Conservation (phyloP, 2,113 vertebrate species). For the Petromus typicus region DNA sequence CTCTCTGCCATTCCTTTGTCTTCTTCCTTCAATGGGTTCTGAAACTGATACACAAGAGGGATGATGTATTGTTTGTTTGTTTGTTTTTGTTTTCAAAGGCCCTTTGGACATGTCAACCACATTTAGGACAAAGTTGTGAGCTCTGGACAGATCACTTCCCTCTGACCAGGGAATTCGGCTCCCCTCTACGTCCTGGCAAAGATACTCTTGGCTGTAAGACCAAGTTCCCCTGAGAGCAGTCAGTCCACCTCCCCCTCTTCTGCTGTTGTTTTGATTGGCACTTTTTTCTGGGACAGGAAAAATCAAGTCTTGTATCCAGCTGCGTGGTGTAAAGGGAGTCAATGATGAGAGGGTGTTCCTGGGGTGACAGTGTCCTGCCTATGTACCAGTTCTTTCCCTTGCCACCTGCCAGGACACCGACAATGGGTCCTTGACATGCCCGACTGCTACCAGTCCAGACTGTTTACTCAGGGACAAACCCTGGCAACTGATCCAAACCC, state of each 20-base stretch:
- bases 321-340: not conserved
- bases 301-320: conserved; percentile 19
- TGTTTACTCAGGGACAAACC: conserved; percentile 29
- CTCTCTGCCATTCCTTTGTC: conserved; percentile 52
- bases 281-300: conserved; percentile 18
- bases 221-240: conserved; percentile 25
- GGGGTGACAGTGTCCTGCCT: conserved; percentile 20
- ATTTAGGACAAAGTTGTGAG: not conserved
- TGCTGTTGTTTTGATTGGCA: not conserved
- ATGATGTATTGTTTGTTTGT: not conserved
- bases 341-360: conserved; percentile 7
- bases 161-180: not conserved
- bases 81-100: not conserved
- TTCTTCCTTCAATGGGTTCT: not conserved
- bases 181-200: conserved; percentile 5
- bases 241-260: not conserved
- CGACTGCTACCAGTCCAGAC: conserved; percentile 25
- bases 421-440: conserved; percentile 45
- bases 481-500: not conserved
- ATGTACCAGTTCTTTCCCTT: not conserved
- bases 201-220: not conserved
- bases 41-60: not conserved
- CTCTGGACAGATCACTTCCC: not conserved
- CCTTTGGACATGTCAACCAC: not conserved
- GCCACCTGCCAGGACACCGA: conserved; percentile 28